These are phyloP conservation scores for Pitta sordida DNA, from an alignment of 2,113 vertebrate genomes.

Conservation along the genomic window DNA sequence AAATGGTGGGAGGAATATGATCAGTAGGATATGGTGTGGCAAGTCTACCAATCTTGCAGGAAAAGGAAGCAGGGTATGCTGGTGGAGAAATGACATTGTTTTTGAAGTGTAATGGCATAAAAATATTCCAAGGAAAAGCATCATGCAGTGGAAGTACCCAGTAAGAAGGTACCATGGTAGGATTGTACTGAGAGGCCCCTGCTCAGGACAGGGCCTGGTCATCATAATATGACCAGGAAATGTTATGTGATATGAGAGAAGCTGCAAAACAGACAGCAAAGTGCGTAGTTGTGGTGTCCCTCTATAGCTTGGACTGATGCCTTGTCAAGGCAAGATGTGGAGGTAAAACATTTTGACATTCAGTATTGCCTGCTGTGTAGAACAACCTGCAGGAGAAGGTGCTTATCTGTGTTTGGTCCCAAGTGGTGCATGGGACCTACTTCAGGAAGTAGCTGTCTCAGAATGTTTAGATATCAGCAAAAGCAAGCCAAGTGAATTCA, in stretches of 20 bases:
- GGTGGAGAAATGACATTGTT: not conserved
- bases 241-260: not conserved
- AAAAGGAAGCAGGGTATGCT: not conserved
- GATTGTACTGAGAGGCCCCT: not conserved
- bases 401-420: not conserved
- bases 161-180: not conserved
- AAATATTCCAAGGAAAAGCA: not conserved
- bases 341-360: not conserved
- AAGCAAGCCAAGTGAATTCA: not conserved
- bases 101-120: not conserved
- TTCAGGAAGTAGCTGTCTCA: not conserved
- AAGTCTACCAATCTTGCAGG: not conserved
- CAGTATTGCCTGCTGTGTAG: not conserved
- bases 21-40: not conserved
- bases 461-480: not conserved
- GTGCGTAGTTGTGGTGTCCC: fast-evolving
- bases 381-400: not conserved
- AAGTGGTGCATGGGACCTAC: not conserved
- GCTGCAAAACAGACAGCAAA: not conserved
- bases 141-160: not conserved
- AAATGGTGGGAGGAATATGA: not conserved
- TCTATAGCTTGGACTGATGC: not conserved
- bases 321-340: not conserved
- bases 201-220: not conserved
- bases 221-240: not conserved